Evolutionary conservation across 2,888 invertebrate genomes (phyloP), one percentile per base, ranked within the genome.

Genomic region (Drosophila picticornis): DNA sequence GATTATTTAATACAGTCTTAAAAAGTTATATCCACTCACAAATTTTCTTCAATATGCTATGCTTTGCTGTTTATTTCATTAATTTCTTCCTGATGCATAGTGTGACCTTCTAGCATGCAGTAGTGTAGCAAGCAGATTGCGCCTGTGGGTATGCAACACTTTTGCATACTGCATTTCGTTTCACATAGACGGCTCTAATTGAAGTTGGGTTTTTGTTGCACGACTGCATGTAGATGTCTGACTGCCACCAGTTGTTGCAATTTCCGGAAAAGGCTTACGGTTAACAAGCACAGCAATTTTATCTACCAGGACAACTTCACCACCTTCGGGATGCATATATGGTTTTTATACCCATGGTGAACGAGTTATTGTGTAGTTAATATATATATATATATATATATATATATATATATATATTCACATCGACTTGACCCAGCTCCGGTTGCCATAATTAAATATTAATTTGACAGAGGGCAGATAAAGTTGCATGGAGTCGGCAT

Each of bases 391-490:
- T 9, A 13, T 22, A n/a, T 4, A 25, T 27, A 25, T 22, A 3
- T 58, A 19, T 36, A 46, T 48, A 6, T 27, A 3, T 43, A 48
- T 13, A 46, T 29, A 38, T 31, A 32, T n/a, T 3, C 4, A 16
- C 22, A 32, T 27, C 43, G 19, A 56, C 43, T 27, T 36, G 65
- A 40, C 58, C 34, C 43, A 55, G 38, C 56, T 63, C 59, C 46
- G 40, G 29, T 32, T 64, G 56, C 29, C 68, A 69, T 55, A 75
- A 84, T 89, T 73, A 89, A 89, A 82, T 84, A 89, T 89, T 84
- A 84, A 89, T 89, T 81, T 77, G 72, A 43, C 50, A 53, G 43
- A 27, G 29, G 59, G 27, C 11, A 31, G 19, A 19, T 56, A 62
- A 65, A 66, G 61, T 60, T 50, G 40, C 63, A 43, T 22, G 11